Evolutionary conservation across 2,797 vertebrate species (phyloP).

Genomic region (Siniperca undulata): DNA sequence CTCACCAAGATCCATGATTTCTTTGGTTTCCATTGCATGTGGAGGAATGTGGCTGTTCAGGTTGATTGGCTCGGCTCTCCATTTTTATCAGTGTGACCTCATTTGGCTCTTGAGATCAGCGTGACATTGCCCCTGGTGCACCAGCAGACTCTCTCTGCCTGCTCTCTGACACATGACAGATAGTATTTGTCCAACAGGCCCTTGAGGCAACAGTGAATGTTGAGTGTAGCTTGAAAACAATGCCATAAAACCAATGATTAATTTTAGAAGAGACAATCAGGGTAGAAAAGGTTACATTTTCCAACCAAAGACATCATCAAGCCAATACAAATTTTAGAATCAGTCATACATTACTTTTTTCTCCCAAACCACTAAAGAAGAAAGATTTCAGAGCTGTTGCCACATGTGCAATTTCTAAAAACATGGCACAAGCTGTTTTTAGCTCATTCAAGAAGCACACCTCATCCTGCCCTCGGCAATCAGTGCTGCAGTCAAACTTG

Average conservation of each 20-base stretch:
- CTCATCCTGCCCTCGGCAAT: constrained; percentile 64
- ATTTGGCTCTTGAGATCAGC: constrained; percentile 65
- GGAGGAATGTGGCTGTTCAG: constrained; percentile 75
- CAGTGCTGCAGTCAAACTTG: constrained; percentile 69
- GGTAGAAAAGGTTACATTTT: not conserved
- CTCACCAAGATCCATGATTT: constrained; percentile 44
- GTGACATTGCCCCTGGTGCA: constrained; percentile 54
- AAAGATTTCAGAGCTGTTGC: constrained; percentile 1
- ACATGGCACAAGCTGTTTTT: constrained; percentile 53
- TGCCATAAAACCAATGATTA: constrained; percentile 12
- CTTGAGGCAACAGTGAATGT: constrained; percentile 33
- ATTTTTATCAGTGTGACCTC: constrained; percentile 68
- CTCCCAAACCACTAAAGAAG: not conserved
- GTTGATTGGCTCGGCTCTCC: constrained; percentile 53
- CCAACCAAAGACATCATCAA: not conserved
- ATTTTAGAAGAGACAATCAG: constrained; percentile 17
- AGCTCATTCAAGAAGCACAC: constrained; percentile 64
- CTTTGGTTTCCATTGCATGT: constrained; percentile 56
- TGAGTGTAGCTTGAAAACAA: constrained; percentile 26
- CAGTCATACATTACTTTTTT: not conserved
- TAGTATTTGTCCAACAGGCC: constrained; percentile 52
- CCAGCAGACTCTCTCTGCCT: constrained; percentile 31
- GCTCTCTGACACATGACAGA: constrained; percentile 62
- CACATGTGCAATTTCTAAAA: constrained; percentile 22
- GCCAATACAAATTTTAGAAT: not conserved